Evolutionary conservation across 2,113 vertebrate genomes (phyloP).

Genomic region (Thryonomys swinderianus): DNA sequence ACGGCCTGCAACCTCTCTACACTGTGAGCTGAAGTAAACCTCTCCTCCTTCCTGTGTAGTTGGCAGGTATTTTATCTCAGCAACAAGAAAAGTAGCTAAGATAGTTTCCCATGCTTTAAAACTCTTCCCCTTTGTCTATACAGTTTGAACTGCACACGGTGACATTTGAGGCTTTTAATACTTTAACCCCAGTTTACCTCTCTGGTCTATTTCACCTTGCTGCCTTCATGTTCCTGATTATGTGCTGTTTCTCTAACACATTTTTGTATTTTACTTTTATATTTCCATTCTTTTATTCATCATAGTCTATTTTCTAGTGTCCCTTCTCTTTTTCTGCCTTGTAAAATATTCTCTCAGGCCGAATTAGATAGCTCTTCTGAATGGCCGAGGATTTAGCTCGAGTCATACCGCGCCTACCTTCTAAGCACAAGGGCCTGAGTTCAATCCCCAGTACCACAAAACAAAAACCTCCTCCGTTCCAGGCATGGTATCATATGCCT

Average conservation of each 20-base stretch:
- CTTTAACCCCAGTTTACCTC: neutral
- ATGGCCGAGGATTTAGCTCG: too few relatives aligned
- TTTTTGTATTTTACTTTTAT: conserved; percentile 17
- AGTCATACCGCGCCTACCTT: too few relatives aligned
- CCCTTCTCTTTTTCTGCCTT: neutral
- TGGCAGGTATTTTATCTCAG: neutral
- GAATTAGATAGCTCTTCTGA: conserved; percentile 11
- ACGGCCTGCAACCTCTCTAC: neutral
- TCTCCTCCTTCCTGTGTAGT: neutral
- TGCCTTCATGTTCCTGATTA: neutral
- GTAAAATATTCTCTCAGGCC: neutral
- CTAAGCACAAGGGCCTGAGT: too few relatives aligned
- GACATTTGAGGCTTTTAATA: neutral
- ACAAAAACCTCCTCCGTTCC: too few relatives aligned
- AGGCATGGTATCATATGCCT: too few relatives aligned
- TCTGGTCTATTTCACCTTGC: neutral
- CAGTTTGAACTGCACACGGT: neutral
- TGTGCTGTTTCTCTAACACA: neutral
- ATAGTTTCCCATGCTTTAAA: neutral
- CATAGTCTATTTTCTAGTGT: neutral
- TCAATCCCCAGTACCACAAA: too few relatives aligned
- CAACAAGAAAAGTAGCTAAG: neutral
- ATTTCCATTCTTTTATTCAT: neutral
- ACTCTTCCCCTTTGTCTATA: neutral
- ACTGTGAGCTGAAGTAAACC: neutral